Conservation (phyloP, 2,888 invertebrate genomes). For the Criorhina ranunculi region DNA sequence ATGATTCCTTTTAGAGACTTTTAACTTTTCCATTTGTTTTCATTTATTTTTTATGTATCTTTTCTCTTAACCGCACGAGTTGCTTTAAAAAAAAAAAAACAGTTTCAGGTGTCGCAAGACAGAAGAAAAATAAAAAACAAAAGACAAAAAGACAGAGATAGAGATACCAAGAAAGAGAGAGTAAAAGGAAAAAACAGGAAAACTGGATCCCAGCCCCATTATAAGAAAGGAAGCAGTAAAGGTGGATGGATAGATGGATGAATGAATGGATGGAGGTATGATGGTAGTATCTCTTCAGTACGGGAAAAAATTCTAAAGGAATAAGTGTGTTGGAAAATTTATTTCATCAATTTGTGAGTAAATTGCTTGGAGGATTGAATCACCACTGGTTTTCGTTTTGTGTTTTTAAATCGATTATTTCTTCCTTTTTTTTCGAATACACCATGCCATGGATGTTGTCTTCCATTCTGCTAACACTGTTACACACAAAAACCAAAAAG, state of each 20-base stretch:
- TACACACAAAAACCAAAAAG: slow-evolving; percentile 37
- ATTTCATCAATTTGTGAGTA: slow-evolving; percentile 84
- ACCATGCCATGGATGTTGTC: slow-evolving; percentile 14
- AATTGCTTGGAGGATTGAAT: slow-evolving; percentile 83
- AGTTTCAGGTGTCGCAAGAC: slow-evolving; percentile 71
- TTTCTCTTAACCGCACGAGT: slow-evolving; percentile 60
- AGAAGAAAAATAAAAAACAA: slow-evolving; percentile 53
- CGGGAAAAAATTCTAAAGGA: slow-evolving; percentile 73
- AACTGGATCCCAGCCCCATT: slow-evolving; percentile 54
- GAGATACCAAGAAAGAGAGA: too few species aligned
- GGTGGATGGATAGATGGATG: slow-evolving; percentile 45
- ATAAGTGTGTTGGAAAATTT: slow-evolving; percentile 83
- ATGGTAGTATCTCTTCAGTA: slow-evolving; percentile 13
- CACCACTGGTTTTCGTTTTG: slow-evolving; percentile 75
- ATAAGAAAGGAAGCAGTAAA: slow-evolving; percentile 38
- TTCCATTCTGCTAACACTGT: neutral
- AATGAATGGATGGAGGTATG: slow-evolving; percentile 34
- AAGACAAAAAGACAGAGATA: slow-evolving; percentile 20
- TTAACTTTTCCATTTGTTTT: too few species aligned
- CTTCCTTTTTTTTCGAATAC: slow-evolving; percentile 8
- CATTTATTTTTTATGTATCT: slow-evolving; percentile 13
- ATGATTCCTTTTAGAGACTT: too few species aligned
- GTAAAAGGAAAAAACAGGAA: slow-evolving; percentile 28
- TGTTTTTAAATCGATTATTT: slow-evolving; percentile 75
- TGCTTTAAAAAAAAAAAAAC: slow-evolving; percentile 55